A percentile compares a stretch with the other conserved stretches of the same genome.
Evolutionary conservation across 1,140 invertebrate species (phyloP).

Genomic region (Zaprionus lachaisei): DNA sequence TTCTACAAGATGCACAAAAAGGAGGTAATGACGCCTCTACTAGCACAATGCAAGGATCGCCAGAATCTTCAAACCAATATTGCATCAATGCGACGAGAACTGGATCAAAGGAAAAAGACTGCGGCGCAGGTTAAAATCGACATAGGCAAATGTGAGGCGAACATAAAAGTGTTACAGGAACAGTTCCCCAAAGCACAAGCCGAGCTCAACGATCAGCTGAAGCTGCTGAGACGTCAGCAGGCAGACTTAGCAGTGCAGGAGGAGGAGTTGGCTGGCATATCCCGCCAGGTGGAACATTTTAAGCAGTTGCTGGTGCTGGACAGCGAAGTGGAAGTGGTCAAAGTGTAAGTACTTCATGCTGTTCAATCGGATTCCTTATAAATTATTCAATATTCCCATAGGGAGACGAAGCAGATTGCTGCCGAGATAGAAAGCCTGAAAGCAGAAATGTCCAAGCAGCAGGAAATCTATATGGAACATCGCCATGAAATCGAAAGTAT

Average conservation of each 20-base stretch:
- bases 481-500: constrained; percentile 45
- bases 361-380: too few relatives aligned
- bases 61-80: constrained; percentile 33
- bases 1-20: constrained; percentile 70
- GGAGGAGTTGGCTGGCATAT: constrained; percentile 34
- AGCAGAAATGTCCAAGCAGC: constrained; percentile 31
- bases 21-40: constrained; percentile 46
- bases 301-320: constrained; percentile 59
- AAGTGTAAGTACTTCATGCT: constrained; percentile 24
- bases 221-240: constrained; percentile 24
- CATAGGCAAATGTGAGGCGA: constrained; percentile 21
- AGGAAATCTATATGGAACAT: constrained; percentile 43
- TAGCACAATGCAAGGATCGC: constrained; percentile 39
- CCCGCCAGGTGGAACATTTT: constrained; percentile 35
- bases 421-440: constrained; percentile 45
- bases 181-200: constrained; percentile 34
- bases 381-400: constrained; percentile 1
- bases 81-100: constrained; percentile 32
- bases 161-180: constrained; percentile 28
- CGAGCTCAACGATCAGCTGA: constrained; percentile 26
- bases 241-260: constrained; percentile 14
- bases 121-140: constrained; percentile 19
- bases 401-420: constrained; percentile 33
- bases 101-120: constrained; percentile 42
- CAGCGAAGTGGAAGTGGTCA: constrained; percentile 41